Base-by-base conservation (phyloP, 2,888 invertebrate genomes). In the Horisme vitalbata region DNA sequence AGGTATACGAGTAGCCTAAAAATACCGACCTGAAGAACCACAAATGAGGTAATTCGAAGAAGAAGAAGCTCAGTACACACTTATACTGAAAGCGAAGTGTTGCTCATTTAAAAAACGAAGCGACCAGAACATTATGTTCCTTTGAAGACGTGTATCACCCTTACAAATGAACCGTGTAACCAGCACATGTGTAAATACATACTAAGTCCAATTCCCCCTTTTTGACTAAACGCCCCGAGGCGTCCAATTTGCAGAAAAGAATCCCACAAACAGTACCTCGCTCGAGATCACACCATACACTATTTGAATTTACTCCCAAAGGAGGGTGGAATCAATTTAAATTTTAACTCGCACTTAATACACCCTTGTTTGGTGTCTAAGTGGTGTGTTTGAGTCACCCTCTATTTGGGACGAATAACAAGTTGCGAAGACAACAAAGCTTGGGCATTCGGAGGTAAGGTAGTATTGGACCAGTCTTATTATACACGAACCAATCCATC, bases 351-450 rank as follows among this genome's bases (percentile, higher is more conserved):
- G 78, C 79, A 86, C 87, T 89, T 88, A 89, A 88, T 88, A 87
- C 87, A 87, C 88, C 89, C 89, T 84, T 88, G 88, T 89, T 88
- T 87, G 86, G 88, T 84, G 83, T 89, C 83, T 89, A 89, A 89
- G 88, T 89, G 89, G 88, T 86, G 83, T 88, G 86, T 89, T 88
- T 75, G 74, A 79, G 79, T 71, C 87, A 85, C 89, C 88, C 87
- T 83, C 83, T 86, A 80, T 86, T 87, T 83, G 71, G 71, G 64
- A 68, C 75, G 83, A 75, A 82, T 85, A 84, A 85, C 85, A 87
- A 85, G 86, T 85, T 82, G 72, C 67, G 78, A 84, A 87, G 86
- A 85, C 84, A 83, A 76, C 75, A 45, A 33, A 32, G 31, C 49
- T 35, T 24, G 18, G 23, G 39, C 23, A 21, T 44, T 27, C 38